phyloP scores from a whole-genome alignment of 2,797 vertebrate species.

The Brotula barbata region DNA sequence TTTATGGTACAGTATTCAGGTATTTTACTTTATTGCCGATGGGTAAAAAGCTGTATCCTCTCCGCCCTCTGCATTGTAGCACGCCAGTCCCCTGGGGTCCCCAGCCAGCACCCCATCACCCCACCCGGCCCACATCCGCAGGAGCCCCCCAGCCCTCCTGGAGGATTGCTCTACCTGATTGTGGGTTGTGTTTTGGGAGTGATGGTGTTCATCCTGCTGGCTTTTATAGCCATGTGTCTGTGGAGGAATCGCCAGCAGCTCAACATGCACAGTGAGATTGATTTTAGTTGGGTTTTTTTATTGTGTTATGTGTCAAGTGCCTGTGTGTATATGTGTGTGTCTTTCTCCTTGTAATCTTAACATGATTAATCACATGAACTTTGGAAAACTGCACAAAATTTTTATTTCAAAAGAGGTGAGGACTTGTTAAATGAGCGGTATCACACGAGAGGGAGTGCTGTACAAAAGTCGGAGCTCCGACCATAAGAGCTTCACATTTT shows the following conservation, averaged over 20 bases:
- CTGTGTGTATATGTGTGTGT: no score
- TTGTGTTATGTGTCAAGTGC: no score
- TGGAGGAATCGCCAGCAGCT: slow-evolving; percentile 94
- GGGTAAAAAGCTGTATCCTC: slow-evolving; percentile 22
- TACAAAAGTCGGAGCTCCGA: no score
- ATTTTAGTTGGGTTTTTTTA: slow-evolving; percentile 24
- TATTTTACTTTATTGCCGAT: slow-evolving; percentile 20
- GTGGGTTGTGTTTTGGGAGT: slow-evolving; percentile 91
- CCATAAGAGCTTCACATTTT: no score
- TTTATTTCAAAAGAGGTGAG: no score
- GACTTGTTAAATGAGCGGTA: no score
- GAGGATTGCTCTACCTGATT: slow-evolving; percentile 87
- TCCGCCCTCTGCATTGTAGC: slow-evolving; percentile 67
- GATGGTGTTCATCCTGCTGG: slow-evolving; percentile 95
- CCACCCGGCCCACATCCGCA: slow-evolving; percentile 76
- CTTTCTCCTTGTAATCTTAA: no score
- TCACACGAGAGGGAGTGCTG: no score
- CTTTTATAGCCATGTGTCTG: slow-evolving; percentile 96
- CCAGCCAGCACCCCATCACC: slow-evolving; percentile 83
- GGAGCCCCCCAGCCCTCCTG: slow-evolving; percentile 66
- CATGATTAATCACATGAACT: no score
- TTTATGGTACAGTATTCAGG: slow-evolving; percentile 33
- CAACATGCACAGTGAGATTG: slow-evolving; percentile 86
- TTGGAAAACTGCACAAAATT: no score
- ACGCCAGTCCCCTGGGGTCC: slow-evolving; percentile 80